Percentiles rank a stretch among this genome's conserved stretches.
Conservation (phyloP, 2,888 invertebrate species). For the Amphipoea oculea region DNA sequence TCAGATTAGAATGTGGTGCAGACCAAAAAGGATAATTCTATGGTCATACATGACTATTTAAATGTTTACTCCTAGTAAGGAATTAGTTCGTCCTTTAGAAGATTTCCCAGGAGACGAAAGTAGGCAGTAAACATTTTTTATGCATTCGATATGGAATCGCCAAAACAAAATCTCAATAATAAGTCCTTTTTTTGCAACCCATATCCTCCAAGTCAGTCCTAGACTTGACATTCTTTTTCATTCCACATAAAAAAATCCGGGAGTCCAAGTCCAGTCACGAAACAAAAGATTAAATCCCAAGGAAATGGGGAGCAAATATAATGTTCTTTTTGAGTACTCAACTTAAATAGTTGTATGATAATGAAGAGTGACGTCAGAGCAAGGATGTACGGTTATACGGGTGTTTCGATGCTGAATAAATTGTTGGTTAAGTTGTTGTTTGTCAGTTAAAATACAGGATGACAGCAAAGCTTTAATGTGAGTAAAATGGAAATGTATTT, state of each 20-base stretch:
- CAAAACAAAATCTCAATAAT: not conserved
- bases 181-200: not conserved
- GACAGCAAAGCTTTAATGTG: not conserved
- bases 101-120: not conserved
- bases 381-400: not conserved
- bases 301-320: conserved; percentile 16
- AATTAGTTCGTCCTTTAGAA: no score
- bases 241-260: not conserved
- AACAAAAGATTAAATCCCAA: conserved; percentile 3
- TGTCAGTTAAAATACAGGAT: not conserved
- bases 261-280: not conserved
- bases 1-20: no score
- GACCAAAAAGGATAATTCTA: not conserved
- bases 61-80: not conserved
- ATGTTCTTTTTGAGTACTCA: not conserved
- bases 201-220: not conserved
- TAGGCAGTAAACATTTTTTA: not conserved
- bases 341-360: not conserved
- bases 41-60: not conserved
- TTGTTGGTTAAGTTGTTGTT: not conserved
- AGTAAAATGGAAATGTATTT: conserved; percentile 8
- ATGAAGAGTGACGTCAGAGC: conserved; percentile 26
- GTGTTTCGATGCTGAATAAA: not conserved
- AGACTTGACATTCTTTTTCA: not conserved
- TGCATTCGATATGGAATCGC: not conserved